These are phyloP conservation scores for Drosophila busckii DNA, from an alignment of 1,140 invertebrate species.

Conservation along the genomic window DNA sequence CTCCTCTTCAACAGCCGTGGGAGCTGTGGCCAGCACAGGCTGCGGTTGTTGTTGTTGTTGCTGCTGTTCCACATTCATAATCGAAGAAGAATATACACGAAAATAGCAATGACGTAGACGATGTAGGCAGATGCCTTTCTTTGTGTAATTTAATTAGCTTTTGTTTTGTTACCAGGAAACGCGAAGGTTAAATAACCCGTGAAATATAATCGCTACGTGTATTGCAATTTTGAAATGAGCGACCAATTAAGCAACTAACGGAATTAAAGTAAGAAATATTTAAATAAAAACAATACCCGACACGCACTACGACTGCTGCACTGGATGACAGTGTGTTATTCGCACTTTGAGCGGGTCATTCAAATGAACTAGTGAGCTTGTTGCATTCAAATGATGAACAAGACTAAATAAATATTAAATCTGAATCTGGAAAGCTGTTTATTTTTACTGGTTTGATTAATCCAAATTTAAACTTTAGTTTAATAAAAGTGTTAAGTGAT, in stretches of 20 bases:
- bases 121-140: conserved; percentile 42
- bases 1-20: conserved; percentile 34
- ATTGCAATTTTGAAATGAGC: conserved; percentile 46
- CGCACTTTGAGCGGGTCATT: not conserved
- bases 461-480: too few relatives aligned
- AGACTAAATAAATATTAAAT: too few relatives aligned
- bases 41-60: conserved; percentile 40
- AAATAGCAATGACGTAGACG: conserved; percentile 75
- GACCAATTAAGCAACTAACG: conserved; percentile 47
- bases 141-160: conserved; percentile 67
- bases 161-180: conserved; percentile 46
- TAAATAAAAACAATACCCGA: conserved; percentile 70
- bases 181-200: conserved; percentile 43
- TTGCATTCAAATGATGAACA: too few relatives aligned
- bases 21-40: conserved; percentile 23
- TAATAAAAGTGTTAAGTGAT: too few relatives aligned
- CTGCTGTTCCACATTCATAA: conserved; percentile 43
- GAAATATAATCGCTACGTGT: conserved; percentile 18
- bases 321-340: conserved; percentile 20
- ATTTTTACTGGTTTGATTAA: too few relatives aligned
- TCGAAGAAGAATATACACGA: conserved; percentile 30
- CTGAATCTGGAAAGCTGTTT: too few relatives aligned
- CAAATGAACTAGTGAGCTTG: too few relatives aligned
- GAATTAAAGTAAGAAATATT: conserved; percentile 43
- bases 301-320: conserved; percentile 65